phyloP scores from a whole-genome alignment of 2,113 vertebrate species.

The Lepidothrix coronata region DNA sequence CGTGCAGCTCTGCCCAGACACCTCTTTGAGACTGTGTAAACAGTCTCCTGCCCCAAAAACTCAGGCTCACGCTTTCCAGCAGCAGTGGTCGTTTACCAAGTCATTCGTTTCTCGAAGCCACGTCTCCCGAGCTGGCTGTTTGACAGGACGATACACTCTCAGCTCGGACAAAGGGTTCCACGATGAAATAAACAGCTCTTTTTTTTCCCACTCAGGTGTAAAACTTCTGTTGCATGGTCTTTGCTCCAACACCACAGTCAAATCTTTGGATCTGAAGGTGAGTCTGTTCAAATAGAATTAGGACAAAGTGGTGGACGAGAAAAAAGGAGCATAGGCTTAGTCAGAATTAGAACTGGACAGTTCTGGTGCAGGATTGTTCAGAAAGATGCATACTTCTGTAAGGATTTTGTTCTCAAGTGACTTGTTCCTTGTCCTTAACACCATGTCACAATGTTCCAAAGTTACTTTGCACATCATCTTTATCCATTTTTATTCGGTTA shows the following conservation, averaged over 20 bases:
- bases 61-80: rapidly evolving
- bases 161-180: too few relatives aligned
- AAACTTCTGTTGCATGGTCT: slow-evolving; percentile 84
- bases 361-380: not conserved
- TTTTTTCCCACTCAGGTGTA: slow-evolving; percentile 71
- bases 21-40: rapidly evolving
- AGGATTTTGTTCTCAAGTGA: not conserved
- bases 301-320: not conserved
- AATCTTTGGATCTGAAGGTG: slow-evolving; percentile 90
- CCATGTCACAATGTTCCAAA: rapidly evolving
- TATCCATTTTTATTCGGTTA: not conserved
- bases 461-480: not conserved
- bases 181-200: not conserved
- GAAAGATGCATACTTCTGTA: rapidly evolving
- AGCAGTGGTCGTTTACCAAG: not conserved
- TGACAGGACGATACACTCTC: not conserved
- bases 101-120: rapidly evolving
- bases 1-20: rapidly evolving
- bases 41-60: not conserved
- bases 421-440: not conserved
- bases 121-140: not conserved
- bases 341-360: not conserved
- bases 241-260: slow-evolving; percentile 81
- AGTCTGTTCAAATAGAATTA: not conserved
- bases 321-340: not conserved